Base-by-base conservation (phyloP, 2,797 vertebrate genomes). In the Menidia menidia region DNA sequence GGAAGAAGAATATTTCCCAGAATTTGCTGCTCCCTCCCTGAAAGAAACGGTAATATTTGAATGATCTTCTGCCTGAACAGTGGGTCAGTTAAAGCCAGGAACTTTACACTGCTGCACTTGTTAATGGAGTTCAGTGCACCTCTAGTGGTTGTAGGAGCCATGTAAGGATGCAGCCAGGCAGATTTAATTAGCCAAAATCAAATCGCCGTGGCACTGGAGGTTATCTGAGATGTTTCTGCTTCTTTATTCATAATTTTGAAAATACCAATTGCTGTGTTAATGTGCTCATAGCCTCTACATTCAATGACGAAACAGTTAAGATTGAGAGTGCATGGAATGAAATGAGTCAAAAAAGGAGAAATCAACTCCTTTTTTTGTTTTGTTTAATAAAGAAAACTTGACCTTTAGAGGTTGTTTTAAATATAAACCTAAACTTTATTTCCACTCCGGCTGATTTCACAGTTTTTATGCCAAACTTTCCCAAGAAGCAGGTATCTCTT, bases 81-180 rank as follows among this genome's bases (percentile, higher is more conserved):
- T 53, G 18, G 51, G 48, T 63, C 19, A 51, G 48, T 71, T 4
- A 18, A 50, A 76, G 52, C 41, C 3, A 12, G 41, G 59, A 45
- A 41, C 19, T 33, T 14, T 54, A 19, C 65, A 31, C 47, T 41
- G 52, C 66, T 63, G 52, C 53, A 19, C 74, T 61, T 82, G 77
- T 85, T 89, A 75, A 78, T 78, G 77, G 82, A 81, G 84, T 78
- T 81, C 64, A 80, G 64, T 58, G 15, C 45, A 30, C 73, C 82
- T 80, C 59, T 50, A 25, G 71, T 78, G 78, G 79, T 87, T 81
- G 59, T 71, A 60, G 82, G 83, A 42, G 31, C 42, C 44, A 59
- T 77, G 68, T 71, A 68, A 80, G 76, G 77, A 82, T 48, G 78
- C 75, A 83, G 72, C 80, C 83, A 76, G 64, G 83, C 87, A 83